Base-by-base conservation (phyloP, 2,888 invertebrate genomes). In the Saturnia pavonia region DNA sequence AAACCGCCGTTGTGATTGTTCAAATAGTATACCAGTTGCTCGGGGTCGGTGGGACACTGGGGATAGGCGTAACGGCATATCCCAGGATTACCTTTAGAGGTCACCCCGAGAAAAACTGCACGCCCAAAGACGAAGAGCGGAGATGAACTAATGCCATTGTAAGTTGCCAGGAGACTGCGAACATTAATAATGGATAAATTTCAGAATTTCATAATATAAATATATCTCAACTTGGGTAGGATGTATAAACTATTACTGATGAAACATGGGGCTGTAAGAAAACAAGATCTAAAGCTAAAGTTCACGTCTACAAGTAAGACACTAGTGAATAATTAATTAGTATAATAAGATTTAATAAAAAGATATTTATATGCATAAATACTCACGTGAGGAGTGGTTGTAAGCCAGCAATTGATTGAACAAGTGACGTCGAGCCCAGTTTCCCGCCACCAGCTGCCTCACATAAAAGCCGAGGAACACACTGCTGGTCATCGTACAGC, bases 1-100 rank as follows among this genome's bases (percentile, higher is more conserved):
- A 97, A 97, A 1, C 97, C 97, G 60, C 97, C 97, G 71, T 97
- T 97, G 83, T 97, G 96, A 87, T 97, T 97, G 90, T 97, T 97
- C 69, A 97, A 91, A 85, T 97, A 97, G 84, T 96, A 93, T 54
- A 97, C 95, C 14, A 97, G 94, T 77, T 95, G 95, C 76, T 96
- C 96, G 45, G 96, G 95, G 83, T 96, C 96, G 68, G 94, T 95
- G 0, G 97, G 97, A 81, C 97, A 97, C 69, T 94, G 94, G 0
- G 96, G 95, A 82, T 97, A 97, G 14, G 96, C 96, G 72, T 93
- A 91, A 65, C 94, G 91, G 78, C 97, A 97, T 25, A 92, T 88
- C 0, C 91, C 87, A 0, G 95, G 86, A 78, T 95, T 95, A 11
- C 95, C 88, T 74, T 94, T 94, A n/a, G 96, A 94, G 3, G 96